A percentile compares a stretch with the other conserved stretches of the same genome.
Evolutionary conservation across 2,888 invertebrate species (phyloP).

Genomic region (Conistra vaccinii): DNA sequence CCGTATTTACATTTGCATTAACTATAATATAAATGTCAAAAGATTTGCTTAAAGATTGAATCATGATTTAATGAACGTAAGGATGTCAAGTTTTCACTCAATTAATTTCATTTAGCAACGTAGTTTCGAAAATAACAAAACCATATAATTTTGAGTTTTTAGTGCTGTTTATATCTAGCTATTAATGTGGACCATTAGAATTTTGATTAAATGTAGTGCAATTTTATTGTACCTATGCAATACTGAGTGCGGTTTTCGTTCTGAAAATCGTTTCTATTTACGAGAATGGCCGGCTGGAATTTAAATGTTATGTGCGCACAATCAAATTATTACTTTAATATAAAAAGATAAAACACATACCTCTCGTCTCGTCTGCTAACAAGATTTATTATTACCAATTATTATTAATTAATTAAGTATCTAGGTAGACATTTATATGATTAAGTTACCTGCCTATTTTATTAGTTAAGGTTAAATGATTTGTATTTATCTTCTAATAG

Average conservation of each 20-base stretch:
- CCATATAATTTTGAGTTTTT: conserved; percentile 17
- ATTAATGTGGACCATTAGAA: conserved; percentile 18
- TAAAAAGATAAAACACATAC: conserved; percentile 9
- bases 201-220: conserved; percentile 37
- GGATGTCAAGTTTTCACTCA: conserved; percentile 50
- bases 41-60: conserved; percentile 45
- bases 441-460: conserved; percentile 32
- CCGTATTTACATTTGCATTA: conserved; percentile 38
- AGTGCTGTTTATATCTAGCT: background rate
- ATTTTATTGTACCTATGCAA: conserved; percentile 37
- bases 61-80: conserved; percentile 35
- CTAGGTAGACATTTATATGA: background rate
- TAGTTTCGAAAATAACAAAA: conserved; percentile 34
- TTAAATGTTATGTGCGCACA: conserved; percentile 28
- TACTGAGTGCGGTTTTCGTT: conserved; percentile 42
- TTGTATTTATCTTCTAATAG: conserved; percentile 26
- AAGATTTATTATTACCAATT: conserved; percentile 8
- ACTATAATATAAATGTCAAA: conserved; percentile 46
- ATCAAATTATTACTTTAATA: conserved; percentile 17
- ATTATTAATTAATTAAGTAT: background rate
- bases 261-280: conserved; percentile 27
- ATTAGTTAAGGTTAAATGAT: conserved; percentile 42
- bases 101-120: conserved; percentile 44
- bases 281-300: conserved; percentile 18
- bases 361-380: background rate